Base-by-base conservation (phyloP, 2,797 vertebrate genomes). In the Mormyrops attenuatus region DNA sequence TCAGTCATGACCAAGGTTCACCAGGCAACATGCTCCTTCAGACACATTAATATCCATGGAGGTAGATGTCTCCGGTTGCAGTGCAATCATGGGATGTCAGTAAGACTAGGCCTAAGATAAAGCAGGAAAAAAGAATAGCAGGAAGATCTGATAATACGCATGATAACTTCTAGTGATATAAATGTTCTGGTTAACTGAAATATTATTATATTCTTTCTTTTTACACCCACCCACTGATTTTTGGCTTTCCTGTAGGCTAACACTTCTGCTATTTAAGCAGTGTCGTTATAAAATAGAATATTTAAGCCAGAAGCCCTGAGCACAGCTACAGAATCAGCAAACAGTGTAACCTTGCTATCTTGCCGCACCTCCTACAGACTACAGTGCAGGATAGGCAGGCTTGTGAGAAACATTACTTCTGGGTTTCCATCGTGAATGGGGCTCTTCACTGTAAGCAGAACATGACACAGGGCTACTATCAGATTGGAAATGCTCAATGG, bases 371-470 rank as follows among this genome's bases (percentile, higher is more conserved):
- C 2, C 8, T 30, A 66, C 22, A 77, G 69, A 15, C 69, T 38
- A 77, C 34, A 20, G 69, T 77, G 15, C 34, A 77, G 34, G 69
- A 77, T 3, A 17, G 13, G 66, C 30, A 69, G 26, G 63, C 63
- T 34, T 69, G 63, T 38, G 66, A 34, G 66, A 73, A 38, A 38
- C 22, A 38, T 73, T 73, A 73, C 34, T 77, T 77, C 15, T 77
- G 69, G 69, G 69, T 41, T 41, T 41, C 69, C 69, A 73, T 7
- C 13, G 4, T 34, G 66, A 73, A 73, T 5, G 66, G 66, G 66
- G 66, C 66, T 13, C 66, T 89, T 26, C 41, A 13, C 44, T 53
- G 47, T 73, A 87, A 66, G 47, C 82, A 89, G 85, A 89, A 89
- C 84, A 49, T 77, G 69, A n/a, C 53, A 47, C 63, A 85, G 73